A percentile compares a stretch with the other conserved stretches of the same genome.
Evolutionary conservation across 2,797 vertebrate genomes (phyloP).

Genomic region (Poecile montanus): DNA sequence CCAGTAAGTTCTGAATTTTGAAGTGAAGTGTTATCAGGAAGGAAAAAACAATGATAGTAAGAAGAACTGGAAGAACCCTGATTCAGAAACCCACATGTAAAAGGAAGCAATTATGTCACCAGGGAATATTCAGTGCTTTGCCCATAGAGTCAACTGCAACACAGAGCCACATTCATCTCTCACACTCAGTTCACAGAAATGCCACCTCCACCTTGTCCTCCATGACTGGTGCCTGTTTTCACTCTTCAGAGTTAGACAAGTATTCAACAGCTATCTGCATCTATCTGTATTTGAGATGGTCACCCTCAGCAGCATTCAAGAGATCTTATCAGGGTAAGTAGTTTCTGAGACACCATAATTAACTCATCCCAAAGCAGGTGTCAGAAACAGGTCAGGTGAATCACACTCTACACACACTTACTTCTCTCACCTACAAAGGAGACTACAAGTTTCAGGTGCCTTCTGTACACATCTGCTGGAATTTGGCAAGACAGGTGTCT

Average conservation of each 20-base stretch:
- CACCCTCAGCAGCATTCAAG: not conserved
- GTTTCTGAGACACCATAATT: not conserved
- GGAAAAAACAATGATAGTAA: not conserved
- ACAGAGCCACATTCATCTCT: not conserved
- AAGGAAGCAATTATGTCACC: not conserved
- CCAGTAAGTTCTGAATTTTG: not conserved
- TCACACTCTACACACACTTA: not conserved
- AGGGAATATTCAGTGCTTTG: not conserved
- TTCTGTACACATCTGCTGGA: not conserved
- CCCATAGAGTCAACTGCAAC: not conserved
- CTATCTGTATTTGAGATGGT: not conserved
- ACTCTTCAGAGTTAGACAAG: not conserved
- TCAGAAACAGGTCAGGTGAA: conserved; percentile 26
- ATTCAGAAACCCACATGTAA: not conserved
- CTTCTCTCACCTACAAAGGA: not conserved
- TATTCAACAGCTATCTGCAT: not conserved
- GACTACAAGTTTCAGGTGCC: not conserved
- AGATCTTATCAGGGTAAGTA: not conserved
- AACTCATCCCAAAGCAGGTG: not conserved
- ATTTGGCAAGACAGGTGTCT: not conserved
- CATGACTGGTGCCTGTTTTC: not conserved
- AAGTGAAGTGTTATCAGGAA: not conserved
- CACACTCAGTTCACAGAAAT: not conserved
- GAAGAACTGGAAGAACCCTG: not conserved
- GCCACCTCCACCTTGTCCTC: not conserved